A percentile compares a stretch with the other conserved stretches of the same genome.
Conservation (phyloP, 2,888 invertebrate genomes). For the Notocelia uddmanniana region DNA sequence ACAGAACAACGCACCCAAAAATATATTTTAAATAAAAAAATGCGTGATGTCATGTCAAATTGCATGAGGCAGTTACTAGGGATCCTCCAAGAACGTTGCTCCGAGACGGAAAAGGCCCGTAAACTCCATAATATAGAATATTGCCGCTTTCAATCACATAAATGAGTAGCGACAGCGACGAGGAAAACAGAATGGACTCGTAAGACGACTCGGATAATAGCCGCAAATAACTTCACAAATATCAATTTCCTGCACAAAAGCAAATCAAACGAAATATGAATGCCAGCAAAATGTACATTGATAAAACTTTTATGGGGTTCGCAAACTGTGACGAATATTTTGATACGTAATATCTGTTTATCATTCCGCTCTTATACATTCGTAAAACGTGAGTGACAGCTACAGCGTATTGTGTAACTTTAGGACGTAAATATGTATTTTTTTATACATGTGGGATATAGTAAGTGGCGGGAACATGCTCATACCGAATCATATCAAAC, state of each 20-base stretch:
- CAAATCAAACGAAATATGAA: slow-evolving; percentile 4
- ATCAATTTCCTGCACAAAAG: slow-evolving; percentile 22
- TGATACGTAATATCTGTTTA: not conserved
- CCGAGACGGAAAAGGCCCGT: not conserved
- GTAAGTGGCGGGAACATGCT: no score
- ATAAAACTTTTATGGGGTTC: not conserved
- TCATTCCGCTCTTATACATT: no score
- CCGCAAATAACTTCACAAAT: slow-evolving; percentile 10
- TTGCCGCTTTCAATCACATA: slow-evolving; percentile 25
- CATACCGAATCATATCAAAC: no score
- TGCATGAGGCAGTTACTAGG: not conserved
- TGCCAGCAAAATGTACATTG: slow-evolving; percentile 7
- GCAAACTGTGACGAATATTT: not conserved
- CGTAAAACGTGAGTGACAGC: no score
- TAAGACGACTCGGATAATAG: slow-evolving; percentile 15
- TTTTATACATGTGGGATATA: no score
- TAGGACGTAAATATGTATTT: not conserved
- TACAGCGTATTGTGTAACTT: not conserved
- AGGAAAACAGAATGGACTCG: slow-evolving; percentile 29
- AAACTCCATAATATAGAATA: slow-evolving; percentile 11
- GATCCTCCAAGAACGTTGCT: not conserved
- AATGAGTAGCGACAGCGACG: slow-evolving; percentile 22
- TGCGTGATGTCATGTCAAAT: no score
- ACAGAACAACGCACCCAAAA: no score
- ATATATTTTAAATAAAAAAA: no score